Base-by-base conservation (phyloP, 1,140 invertebrate species). In the Notospermus geniculatus region DNA sequence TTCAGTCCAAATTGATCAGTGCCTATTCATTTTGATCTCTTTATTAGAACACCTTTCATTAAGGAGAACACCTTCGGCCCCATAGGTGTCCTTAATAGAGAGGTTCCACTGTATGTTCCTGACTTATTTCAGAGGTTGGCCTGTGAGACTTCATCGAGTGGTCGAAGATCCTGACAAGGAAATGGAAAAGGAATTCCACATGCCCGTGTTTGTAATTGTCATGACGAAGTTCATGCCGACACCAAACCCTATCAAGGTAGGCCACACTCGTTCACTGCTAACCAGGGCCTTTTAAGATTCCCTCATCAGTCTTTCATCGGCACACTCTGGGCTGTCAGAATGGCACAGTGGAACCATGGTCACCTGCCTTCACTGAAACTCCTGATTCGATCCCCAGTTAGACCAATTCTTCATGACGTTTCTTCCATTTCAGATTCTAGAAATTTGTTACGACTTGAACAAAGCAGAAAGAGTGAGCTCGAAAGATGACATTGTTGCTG, bases 121-220 rank as follows among this genome's bases (percentile, higher is more conserved):
- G 27, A 46, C 53, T 56, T 55, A 61, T 72, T 57, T 22, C 59
- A 83, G 81, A 52, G 87, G 88, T 17, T 97, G 91, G 86, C 90
- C 96, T 86, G 84, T 97, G 59, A 84, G 94, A 57, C 83, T 95
- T 17, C 87, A 89, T 57, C 85, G 90, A 64, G 93, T 94, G 74
- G 81, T 87, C 64, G 89, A 91, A 70, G 89, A 87, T 41, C 88
- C 92, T 75, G 81, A 86, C 60, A 88, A 87, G 76, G 86, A 87
- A 54, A 79, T 82, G 41, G 83, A 87, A 71, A 85, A 85, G 28
- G 71, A 76, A 27, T 81, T 87, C 70, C 81, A 85, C 1, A 84
- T 97, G 71, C 94, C 95, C 9, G 91, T 97, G 1, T 98, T 97
- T 85, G 85, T 91, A 58, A 82, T 95, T 52, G 82, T 97, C 60